Conservation (phyloP, 2,113 vertebrate genomes). For the cattle (Bos taurus) region ARS-UCD2.0 NC_037347.1:7739501-7740000, state of each 20-base stretch:
- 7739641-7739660: not conserved
- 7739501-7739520: not conserved
- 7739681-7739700: not conserved
- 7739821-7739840: not conserved
- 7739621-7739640: not conserved
- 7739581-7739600: not conserved
- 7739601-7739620: not conserved
- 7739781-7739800: not conserved
- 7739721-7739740: not conserved
- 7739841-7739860: not conserved
- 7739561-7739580: not conserved
- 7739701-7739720: constrained; percentile 20
- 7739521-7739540: not conserved
- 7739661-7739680: not conserved
- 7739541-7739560: not conserved
- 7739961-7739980: not conserved
- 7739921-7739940: not conserved
- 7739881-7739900: not conserved
- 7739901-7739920: not conserved
- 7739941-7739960: not conserved
- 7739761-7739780: not conserved
- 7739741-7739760: not conserved
- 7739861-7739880: not conserved
- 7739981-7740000: not conserved
- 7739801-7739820: not conserved